Base-by-base conservation (phyloP, 2,797 vertebrate genomes). In the Crenichthys baileyi region DNA sequence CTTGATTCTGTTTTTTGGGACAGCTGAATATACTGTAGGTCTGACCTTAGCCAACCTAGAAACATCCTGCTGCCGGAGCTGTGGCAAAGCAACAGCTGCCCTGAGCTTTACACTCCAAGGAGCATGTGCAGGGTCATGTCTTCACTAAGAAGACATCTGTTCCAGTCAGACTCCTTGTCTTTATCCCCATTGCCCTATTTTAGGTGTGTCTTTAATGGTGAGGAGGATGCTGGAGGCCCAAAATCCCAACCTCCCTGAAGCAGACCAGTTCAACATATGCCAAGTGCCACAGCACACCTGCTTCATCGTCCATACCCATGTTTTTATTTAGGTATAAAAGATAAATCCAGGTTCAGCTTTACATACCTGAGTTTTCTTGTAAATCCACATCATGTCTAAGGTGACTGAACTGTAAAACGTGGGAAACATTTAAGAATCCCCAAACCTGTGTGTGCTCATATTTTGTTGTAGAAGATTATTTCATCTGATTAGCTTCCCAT, bases 121-220 rank as follows among this genome's bases (percentile, higher is more conserved):
- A 71, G 63, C 55, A n/a, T 70, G 76, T 87, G 51, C 82, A 78
- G 24, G 87, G 89, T 88, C 87, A 75, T 85, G 90, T 85, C 85
- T 83, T 94, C 78, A 78, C 86, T 79, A 78, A 86, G 81, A 85
- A 81, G 88, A 91, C 92, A 94, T 92, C 91, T 94, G 93, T 83
- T 91, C 80, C 46, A 79, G 79, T 87, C 86, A 83, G 84, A 79
- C 81, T 82, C 82, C 77, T 82, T 71, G 67, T 72, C 79, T 76
- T 75, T 82, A 75, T 84, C 78, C 86, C 85, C 70, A 31, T 78
- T 85, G 90, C 78, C 75, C 76, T 44, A 76, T 76, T 78, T 74
- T 63, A 77, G 83, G 75, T 78, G 31, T 75, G 76, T 84, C 46
- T 78, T 79, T 83, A 81, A 78, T 81, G 75, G 46, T 65, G 79